phyloP scores from a whole-genome alignment of 2,888 invertebrate species.

The Capitulum mitella region DNA sequence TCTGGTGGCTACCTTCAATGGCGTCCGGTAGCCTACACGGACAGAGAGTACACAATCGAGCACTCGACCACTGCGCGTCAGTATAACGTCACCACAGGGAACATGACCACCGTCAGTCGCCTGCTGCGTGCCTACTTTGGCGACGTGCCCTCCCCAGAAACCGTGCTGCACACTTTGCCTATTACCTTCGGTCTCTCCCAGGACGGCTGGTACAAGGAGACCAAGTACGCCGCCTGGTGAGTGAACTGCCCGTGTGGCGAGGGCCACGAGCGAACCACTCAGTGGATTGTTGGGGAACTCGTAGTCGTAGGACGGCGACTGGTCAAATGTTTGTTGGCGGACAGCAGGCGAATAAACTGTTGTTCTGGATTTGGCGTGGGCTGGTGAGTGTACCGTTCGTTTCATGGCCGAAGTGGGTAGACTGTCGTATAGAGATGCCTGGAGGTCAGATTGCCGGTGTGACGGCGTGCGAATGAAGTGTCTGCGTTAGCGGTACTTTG shows the following conservation, averaged over 20 bases:
- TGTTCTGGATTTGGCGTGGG: too few species aligned
- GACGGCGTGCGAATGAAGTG: too few species aligned
- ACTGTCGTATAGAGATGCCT: too few species aligned
- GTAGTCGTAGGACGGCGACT: too few species aligned
- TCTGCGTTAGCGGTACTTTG: too few species aligned
- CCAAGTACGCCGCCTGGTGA: neutral
- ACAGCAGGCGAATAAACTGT: too few species aligned
- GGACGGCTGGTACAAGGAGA: constrained; percentile 14
- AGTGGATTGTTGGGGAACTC: neutral
- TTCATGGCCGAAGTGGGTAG: too few species aligned
- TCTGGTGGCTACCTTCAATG: constrained; percentile 19
- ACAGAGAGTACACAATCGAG: neutral
- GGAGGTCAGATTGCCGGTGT: too few species aligned
- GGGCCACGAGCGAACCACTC: neutral
- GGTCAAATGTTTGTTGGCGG: too few species aligned
- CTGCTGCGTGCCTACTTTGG: constrained; percentile 14
- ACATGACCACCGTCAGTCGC: neutral
- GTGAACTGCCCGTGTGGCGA: neutral
- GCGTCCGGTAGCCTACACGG: constrained; percentile 9
- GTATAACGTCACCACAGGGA: neutral
- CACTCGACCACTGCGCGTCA: constrained; percentile 16
- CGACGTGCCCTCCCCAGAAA: neutral
- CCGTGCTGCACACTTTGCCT: neutral
- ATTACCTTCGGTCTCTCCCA: neutral
- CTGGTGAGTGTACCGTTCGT: too few species aligned